phyloP scores from a whole-genome alignment of 2,797 vertebrate species.

The Chaetodon trifasciatus region DNA sequence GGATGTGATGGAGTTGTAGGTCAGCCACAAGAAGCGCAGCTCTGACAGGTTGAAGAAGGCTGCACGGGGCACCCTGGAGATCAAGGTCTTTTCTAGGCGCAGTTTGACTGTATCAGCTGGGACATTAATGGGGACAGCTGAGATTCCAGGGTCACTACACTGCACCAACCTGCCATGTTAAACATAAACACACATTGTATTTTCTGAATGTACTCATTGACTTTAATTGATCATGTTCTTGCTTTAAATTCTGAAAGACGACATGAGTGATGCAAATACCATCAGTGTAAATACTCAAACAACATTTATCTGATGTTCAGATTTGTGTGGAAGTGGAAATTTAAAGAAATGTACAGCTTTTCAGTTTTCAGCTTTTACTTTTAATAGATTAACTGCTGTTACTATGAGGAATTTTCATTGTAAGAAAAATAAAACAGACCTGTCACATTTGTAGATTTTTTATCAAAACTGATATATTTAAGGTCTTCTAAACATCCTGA shows the following conservation, averaged over 20 bases:
- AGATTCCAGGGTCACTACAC: constrained; percentile 91
- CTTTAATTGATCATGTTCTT: not conserved
- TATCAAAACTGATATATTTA: too few species aligned
- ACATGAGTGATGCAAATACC: not conserved
- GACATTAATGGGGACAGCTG: constrained; percentile 88
- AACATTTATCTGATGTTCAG: not conserved
- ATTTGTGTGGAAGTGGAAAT: not conserved
- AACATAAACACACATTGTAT: not conserved
- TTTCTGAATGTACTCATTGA: not conserved
- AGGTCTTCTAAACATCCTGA: too few species aligned
- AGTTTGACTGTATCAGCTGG: constrained; percentile 91
- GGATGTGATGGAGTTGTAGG: constrained; percentile 89
- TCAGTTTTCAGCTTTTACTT: too few species aligned
- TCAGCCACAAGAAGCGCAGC: constrained; percentile 92
- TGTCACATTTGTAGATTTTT: not conserved
- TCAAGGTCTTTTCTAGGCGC: constrained; percentile 91
- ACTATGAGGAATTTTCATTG: not conserved
- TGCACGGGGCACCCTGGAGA: constrained; percentile 89
- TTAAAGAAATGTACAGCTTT: too few species aligned
- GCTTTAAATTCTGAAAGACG: not conserved
- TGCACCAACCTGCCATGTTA: constrained; percentile 87
- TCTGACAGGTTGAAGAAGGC: constrained; percentile 94
- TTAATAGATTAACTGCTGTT: too few species aligned
- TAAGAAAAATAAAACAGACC: not conserved
- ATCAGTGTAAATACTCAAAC: not conserved